Conservation (phyloP, 2,888 invertebrate species). For the Drosophila conformis region DNA sequence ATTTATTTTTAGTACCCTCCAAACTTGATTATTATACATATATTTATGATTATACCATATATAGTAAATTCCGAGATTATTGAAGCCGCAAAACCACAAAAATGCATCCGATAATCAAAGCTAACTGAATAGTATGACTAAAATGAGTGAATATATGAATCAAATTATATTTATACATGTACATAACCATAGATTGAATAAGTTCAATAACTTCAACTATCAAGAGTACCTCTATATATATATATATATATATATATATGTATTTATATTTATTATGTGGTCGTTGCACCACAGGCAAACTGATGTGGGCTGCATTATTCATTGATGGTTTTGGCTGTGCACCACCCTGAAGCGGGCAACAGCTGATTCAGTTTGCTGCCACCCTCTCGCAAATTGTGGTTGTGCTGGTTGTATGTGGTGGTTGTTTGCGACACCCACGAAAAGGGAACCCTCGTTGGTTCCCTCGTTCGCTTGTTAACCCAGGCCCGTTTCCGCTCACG, state of each 20-base stretch:
- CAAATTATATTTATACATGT: neutral
- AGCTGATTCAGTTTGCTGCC: constrained; percentile 52
- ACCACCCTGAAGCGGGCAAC: constrained; percentile 20
- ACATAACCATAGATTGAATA: neutral
- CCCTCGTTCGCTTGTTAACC: constrained; percentile 51
- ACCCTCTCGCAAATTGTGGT: constrained; percentile 23
- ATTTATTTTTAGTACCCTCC: too few species aligned
- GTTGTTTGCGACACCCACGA: constrained; percentile 14
- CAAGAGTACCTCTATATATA: neutral
- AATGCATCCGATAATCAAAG: too few species aligned
- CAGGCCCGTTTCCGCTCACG: constrained; percentile 34
- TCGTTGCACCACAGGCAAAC: neutral
- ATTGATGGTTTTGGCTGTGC: constrained; percentile 1
- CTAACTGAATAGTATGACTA: neutral
- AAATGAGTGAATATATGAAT: neutral
- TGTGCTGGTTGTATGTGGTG: constrained; percentile 31
- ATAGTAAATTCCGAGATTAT: too few species aligned
- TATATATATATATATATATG: neutral
- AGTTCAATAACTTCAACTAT: neutral
- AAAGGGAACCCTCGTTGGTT: constrained; percentile 18
- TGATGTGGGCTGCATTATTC: constrained; percentile 28
- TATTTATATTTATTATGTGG: neutral
- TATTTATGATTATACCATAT: too few species aligned
- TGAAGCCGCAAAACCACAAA: neutral
- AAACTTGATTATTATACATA: too few species aligned